These are phyloP conservation scores for Brachyptera putata DNA, from an alignment of 2,888 invertebrate genomes.

Conservation along the genomic window DNA sequence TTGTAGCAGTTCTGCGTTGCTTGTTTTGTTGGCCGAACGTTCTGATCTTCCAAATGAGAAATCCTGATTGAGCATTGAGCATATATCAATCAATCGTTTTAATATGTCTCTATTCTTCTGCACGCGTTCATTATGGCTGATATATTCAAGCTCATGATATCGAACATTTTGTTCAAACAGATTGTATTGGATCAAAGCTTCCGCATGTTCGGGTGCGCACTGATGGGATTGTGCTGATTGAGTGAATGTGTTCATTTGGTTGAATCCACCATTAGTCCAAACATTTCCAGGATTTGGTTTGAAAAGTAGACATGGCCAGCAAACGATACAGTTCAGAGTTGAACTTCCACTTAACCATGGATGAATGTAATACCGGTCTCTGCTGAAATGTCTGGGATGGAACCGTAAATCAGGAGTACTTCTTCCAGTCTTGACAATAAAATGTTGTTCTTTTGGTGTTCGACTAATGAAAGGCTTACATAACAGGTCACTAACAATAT, in stretches of 20 bases:
- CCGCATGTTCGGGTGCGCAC: slow-evolving; percentile 7
- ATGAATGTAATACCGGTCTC: slow-evolving; percentile 12
- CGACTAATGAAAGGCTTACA: not conserved
- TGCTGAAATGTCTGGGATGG: not conserved
- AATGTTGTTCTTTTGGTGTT: not conserved
- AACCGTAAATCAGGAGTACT: slow-evolving; percentile 8
- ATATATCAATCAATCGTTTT: not conserved
- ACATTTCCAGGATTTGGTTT: not conserved
- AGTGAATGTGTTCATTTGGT: slow-evolving; percentile 12
- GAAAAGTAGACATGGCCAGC: slow-evolving; percentile 15
- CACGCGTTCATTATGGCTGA: slow-evolving; percentile 11
- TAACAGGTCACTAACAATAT: slow-evolving; percentile 3
- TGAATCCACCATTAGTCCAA: slow-evolving; percentile 15
- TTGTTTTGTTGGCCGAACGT: not conserved
- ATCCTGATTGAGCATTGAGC: slow-evolving; percentile 9
- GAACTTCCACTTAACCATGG: slow-evolving; percentile 6
- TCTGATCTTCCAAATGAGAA: slow-evolving; percentile 8
- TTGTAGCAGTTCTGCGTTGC: slow-evolving; percentile 27
- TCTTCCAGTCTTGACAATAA: slow-evolving; percentile 2
- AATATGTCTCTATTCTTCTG: slow-evolving; percentile 19
- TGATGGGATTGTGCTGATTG: slow-evolving; percentile 7
- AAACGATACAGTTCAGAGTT: slow-evolving; percentile 7
- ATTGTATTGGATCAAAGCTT: slow-evolving; percentile 6
- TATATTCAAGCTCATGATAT: slow-evolving; percentile 4
- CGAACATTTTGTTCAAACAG: slow-evolving; percentile 8